Base-by-base conservation (phyloP, 2,888 invertebrate species). In the Tiphia femorata region DNA sequence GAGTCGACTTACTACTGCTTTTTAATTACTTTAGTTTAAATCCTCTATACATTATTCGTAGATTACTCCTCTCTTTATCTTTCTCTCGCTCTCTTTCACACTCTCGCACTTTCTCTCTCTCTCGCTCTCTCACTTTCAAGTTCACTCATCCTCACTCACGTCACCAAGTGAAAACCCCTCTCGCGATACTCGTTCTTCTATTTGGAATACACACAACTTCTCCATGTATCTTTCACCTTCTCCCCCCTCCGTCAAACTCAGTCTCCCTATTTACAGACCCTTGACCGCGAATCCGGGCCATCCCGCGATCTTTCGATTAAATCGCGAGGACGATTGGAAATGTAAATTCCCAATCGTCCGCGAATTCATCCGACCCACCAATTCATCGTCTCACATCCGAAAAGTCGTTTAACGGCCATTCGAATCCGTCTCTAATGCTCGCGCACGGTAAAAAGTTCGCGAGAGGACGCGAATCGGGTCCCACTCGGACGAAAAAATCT, bases 1-100 rank as follows among this genome's bases (percentile, higher is more conserved):
- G n/a, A n/a, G 72, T 78, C 72, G 70, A 79, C 80, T 78, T 78
- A 79, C 77, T 76, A 78, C 73, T 74, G 75, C 75, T 70, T 76
- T 70, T 67, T 61, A n/a, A 71, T 72, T 72, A 66, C 68, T 78
- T 78, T 79, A 80, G 63, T 70, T 69, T 75, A 71, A 62, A 70
- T 65, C 59, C 60, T 70, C 66, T 70, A 72, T 76, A 77, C 71
- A 78, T 72, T 66, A 76, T 71, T 12, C 14, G 75, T 59, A 73
- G 70, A 73, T 75, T 72, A 70, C 70, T 70, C 70, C 70, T 59
- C 63, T 70, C 68, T 67, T 56, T 58, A 49, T 62, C 70, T 70
- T 69, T 70, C 58, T 49, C 42, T 48, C 40, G 38, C 49, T 52
- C 30, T 10, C 19, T 30, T 12, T 23, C 41, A n/a, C 14, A 23